These are phyloP conservation scores for Gallinago stenura DNA, from an alignment of 2,797 vertebrate genomes.

Conservation along the genomic window DNA sequence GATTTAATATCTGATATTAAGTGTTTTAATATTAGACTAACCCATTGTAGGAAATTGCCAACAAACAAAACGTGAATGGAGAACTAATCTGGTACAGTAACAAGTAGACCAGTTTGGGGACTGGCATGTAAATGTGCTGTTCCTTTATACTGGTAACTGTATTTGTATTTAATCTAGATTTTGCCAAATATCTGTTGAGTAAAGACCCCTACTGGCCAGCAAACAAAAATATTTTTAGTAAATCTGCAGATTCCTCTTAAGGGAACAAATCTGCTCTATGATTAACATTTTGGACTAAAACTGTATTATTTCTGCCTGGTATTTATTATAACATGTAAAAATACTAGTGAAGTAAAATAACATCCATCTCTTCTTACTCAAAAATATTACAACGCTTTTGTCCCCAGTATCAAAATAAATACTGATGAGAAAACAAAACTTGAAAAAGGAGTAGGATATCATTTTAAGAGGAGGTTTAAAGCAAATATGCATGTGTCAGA, in stretches of 20 bases:
- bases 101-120: background rate
- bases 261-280: background rate
- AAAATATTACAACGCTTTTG: background rate
- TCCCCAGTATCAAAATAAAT: background rate
- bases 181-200: background rate
- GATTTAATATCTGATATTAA: background rate
- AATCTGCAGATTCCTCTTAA: slow-evolving; percentile 2
- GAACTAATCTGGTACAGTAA: background rate
- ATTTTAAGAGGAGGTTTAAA: background rate
- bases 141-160: background rate
- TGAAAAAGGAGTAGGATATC: background rate
- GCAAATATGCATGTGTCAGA: background rate
- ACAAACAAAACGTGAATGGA: background rate
- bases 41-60: background rate
- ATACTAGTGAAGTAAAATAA: background rate
- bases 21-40: background rate
- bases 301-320: background rate
- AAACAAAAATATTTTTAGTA: background rate
- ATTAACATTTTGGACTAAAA: slow-evolving; percentile 14
- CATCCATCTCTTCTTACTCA: background rate
- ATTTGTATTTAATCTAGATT: background rate
- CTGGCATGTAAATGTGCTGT: background rate
- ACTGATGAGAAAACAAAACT: background rate
- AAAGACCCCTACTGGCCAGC: background rate
- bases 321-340: background rate